Conservation (phyloP, 2,888 invertebrate species). For the Aphodius sticticus region DNA sequence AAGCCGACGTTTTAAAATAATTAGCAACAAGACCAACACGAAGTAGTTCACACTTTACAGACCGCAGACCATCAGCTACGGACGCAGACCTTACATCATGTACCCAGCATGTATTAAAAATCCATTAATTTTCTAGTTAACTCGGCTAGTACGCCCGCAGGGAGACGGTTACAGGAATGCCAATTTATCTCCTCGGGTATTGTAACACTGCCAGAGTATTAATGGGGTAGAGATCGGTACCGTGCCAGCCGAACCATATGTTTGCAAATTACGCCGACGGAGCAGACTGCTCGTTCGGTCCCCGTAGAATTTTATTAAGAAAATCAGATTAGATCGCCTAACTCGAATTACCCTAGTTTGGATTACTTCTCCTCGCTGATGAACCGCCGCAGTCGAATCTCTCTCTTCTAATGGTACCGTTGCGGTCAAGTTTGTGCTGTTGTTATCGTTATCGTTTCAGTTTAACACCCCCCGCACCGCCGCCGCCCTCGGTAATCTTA, state of each 20-base stretch:
- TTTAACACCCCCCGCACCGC: background rate
- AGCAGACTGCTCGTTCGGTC: background rate
- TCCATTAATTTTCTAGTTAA: slow-evolving; percentile 22
- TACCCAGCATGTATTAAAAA: slow-evolving; percentile 20
- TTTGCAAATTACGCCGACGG: background rate
- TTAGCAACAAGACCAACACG: background rate
- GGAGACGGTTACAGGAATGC: slow-evolving; percentile 10
- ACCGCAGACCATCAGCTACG: background rate
- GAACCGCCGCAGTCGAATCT: background rate
- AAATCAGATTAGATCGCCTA: background rate
- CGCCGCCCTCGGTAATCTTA: background rate
- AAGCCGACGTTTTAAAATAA: background rate
- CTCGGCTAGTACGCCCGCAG: slow-evolving; percentile 10
- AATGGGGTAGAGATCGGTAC: background rate
- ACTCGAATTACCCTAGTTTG: background rate
- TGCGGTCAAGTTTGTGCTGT: background rate
- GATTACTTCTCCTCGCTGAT: background rate
- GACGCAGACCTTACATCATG: background rate
- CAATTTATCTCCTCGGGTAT: slow-evolving; percentile 17
- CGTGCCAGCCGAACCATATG: background rate
- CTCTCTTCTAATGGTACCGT: background rate
- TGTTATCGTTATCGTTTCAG: background rate
- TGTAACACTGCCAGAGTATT: slow-evolving; percentile 23
- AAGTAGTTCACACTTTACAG: background rate
- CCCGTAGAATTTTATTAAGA: background rate